Conservation (phyloP, 1,140 invertebrate species). For the Zaprionus nigranus region DNA sequence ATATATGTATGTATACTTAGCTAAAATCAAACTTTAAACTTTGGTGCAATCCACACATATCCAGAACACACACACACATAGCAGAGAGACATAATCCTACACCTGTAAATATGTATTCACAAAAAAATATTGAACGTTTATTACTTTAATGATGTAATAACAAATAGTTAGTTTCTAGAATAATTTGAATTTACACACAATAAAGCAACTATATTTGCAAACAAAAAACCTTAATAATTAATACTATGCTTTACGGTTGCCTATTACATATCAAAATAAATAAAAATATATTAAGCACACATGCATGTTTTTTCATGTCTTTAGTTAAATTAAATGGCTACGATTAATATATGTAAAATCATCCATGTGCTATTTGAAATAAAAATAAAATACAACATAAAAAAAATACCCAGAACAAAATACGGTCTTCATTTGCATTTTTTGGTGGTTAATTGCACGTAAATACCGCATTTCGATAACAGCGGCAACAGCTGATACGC, state of each 20-base stretch:
- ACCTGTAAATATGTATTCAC: slow-evolving; percentile 62
- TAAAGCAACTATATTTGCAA: slow-evolving; percentile 27
- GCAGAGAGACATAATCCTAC: slow-evolving; percentile 4
- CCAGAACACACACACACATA: slow-evolving; percentile 13
- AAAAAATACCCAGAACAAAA: slow-evolving; percentile 10
- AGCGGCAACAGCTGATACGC: slow-evolving; percentile 25
- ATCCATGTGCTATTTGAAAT: slow-evolving; percentile 73
- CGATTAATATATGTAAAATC: slow-evolving; percentile 73
- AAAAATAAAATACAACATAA: slow-evolving; percentile 46
- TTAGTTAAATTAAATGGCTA: slow-evolving; percentile 69
- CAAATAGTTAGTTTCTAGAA: slow-evolving; percentile 61
- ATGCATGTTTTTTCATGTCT: slow-evolving; percentile 53
- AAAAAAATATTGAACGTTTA: slow-evolving; percentile 65
- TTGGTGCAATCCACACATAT: slow-evolving; percentile 42
- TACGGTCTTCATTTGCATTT: slow-evolving; percentile 6
- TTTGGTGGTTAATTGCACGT: background rate
- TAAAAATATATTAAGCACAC: slow-evolving; percentile 26
- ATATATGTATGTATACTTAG: slow-evolving; percentile 24
- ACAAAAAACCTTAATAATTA: slow-evolving; percentile 38
- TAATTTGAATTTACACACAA: slow-evolving; percentile 58
- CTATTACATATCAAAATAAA: slow-evolving; percentile 41
- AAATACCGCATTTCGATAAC: background rate
- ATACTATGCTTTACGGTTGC: slow-evolving; percentile 46
- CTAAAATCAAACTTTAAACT: slow-evolving; percentile 39
- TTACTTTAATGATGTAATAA: slow-evolving; percentile 76